A percentile compares a stretch with the other conserved stretches of the same genome.
Evolutionary conservation across 23 tunicate genomes (phyloP).

Genomic region (Trididemnum clinides): DNA sequence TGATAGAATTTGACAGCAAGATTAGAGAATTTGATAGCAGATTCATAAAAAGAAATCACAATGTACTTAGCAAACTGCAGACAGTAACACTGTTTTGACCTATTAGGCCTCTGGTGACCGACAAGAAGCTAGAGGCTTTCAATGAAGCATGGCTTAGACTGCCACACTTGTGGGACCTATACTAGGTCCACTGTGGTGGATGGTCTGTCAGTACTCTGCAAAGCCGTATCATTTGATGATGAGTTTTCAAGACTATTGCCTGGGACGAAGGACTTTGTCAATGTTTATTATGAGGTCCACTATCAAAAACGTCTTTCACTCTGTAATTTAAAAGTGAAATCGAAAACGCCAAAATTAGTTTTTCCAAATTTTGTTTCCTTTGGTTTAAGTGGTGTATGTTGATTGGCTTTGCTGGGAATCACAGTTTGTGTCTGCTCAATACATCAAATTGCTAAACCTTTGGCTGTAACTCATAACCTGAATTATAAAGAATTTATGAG

Average conservation of each 20-base stretch:
- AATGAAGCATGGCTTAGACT: no score
- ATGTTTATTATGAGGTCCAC: constrained; percentile 11
- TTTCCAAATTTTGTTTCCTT: constrained; percentile 28
- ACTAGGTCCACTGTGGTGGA: no score
- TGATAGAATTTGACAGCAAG: no score
- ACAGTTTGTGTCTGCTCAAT: constrained; percentile 32
- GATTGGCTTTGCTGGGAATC: constrained; percentile 31
- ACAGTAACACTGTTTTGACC: no score
- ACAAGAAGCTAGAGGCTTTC: no score
- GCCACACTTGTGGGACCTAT: no score
- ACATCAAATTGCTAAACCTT: constrained; percentile 14
- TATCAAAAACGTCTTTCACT: constrained; percentile 15
- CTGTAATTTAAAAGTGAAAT: constrained; percentile 38
- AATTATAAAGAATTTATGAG: constrained; percentile 1
- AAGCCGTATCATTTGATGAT: no score
- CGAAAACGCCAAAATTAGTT: not conserved
- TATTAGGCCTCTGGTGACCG: no score
- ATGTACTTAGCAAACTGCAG: no score
- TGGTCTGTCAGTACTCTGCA: no score
- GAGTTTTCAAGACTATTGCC: constrained; percentile 41
- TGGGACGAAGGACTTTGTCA: constrained; percentile 10
- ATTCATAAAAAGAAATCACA: no score
- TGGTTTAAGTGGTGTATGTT: constrained; percentile 23
- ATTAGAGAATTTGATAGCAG: no score
- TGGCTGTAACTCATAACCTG: not conserved